Evolutionary conservation across 2,888 invertebrate genomes (phyloP), one percentile per base, ranked within the genome.

Genomic region (Ischnura elegans): DNA sequence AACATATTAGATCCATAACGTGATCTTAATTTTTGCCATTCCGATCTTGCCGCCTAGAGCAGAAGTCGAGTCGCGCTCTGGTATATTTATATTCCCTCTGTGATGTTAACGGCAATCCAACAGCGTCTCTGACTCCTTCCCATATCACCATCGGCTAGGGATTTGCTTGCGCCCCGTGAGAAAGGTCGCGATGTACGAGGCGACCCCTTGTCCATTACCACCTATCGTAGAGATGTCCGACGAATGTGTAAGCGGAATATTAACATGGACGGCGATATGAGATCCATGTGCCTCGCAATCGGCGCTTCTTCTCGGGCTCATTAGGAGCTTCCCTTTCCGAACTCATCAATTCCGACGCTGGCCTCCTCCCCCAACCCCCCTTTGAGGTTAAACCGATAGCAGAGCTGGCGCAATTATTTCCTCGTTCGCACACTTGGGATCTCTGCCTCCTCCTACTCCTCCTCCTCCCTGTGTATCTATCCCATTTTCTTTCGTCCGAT

Each of bases 211-310:
- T 76, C 76, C 29, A 76, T 25, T 36, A 76, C 76, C 25, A 13
- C 76, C 76, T 8, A 76, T 76, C 76, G 36, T 29, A n/a, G 10
- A 76, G 36, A 76, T 76, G 29, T 76, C 76, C n/a, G 29, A 36
- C 36, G 76, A 76, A 76, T 76, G 13, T 8, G 36, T 36, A 76
- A 10, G 76, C 10, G 29, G 36, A 76, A 36, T 36, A 76, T 76
- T 76, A 76, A 36, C 76, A 76, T 76, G 76, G 76, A 76, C 36
- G 76, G 76, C 29, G 76, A 76, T 76, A 76, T 76, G 76, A 36
- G 76, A 36, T 76, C 76, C 76, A 13, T 25, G 76, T 76, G 36
- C 76, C 25, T 36, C 10, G 76, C 76, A 25, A 76, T 36, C 13
- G 36, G 36, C 36, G 76, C 76, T 76, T 76, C 76, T 29, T n/a